These are phyloP conservation scores for Solea solea DNA, from an alignment of 2,113 vertebrate species.

Conservation along the genomic window DNA sequence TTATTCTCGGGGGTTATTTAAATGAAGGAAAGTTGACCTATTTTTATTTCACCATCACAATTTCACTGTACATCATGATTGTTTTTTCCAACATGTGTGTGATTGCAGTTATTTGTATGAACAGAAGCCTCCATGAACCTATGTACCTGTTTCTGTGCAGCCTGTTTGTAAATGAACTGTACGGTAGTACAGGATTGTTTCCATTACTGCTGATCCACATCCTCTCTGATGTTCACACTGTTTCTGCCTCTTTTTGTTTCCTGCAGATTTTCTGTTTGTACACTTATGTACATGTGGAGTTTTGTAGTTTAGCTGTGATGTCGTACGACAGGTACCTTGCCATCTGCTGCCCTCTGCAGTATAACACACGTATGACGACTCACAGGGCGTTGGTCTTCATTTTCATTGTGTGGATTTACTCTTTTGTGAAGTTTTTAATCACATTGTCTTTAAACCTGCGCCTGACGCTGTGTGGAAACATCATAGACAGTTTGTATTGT, in stretches of 20 bases:
- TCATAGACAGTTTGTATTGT: constrained; percentile 39
- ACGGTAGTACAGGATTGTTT: not conserved
- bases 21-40: not conserved
- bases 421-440: not conserved
- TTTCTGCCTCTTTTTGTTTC: constrained; percentile 33
- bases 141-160: not conserved
- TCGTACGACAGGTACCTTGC: constrained; percentile 18
- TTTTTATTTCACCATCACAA: not conserved
- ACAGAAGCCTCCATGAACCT: not conserved
- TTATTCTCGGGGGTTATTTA: constrained; percentile 18
- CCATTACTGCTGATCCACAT: not conserved
- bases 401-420: constrained; percentile 41
- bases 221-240: not conserved
- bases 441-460: not conserved
- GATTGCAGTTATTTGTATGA: not conserved
- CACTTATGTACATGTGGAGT: constrained; percentile 44
- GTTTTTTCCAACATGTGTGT: not conserved
- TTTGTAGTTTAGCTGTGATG: constrained; percentile 48
- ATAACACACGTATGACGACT: not conserved
- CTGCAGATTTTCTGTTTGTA: constrained; percentile 61
- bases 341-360: not conserved
- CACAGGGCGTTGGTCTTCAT: fast-evolving
- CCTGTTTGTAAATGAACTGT: not conserved
- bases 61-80: not conserved
- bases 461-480: constrained; percentile 26